Evolutionary conservation across 2,797 vertebrate genomes (phyloP), one percentile per base, ranked within the genome.

Genomic region (Syndactyla subalaris): DNA sequence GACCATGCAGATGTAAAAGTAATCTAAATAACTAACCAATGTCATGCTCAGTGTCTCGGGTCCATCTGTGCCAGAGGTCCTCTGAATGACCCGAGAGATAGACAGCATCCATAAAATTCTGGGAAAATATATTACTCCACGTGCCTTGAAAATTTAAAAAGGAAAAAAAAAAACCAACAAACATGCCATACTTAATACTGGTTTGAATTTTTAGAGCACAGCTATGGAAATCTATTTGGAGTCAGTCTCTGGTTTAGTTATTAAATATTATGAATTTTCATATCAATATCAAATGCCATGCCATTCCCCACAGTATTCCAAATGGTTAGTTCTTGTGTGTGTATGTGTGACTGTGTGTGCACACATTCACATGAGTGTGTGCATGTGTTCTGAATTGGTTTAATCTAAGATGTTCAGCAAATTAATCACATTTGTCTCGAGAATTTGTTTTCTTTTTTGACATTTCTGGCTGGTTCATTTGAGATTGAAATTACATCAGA

Each of bases 51-150:
- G 85, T 96, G 73, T 79, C 92, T 84, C 61, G 88, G 59, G 97
- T 92, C 93, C 96, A 97, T 34, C 89, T 94, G 38, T 97, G 98
- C 97, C 97, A 98, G 58, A 96, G 88, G 32, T 96, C 94, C 3
- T 93, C 93, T 39, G 97, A 96, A 82, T 96, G 92, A 51, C 95
- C 96, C 0, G 97, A 81, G n/a, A 98, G 94, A 59, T 98, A 96
- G 93, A 98, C 96, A 65, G 95, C 95, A 36, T 98, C 98, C 96
- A 98, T 96, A 87, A 98, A 88, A 90, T 82, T 98, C 10, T 95
- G 66, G 49, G 98, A 98, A 96, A 98, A 98, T 92, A 98, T 95
- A 78, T 98, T 98, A 85, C 98, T 98, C 98, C 98, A 98, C 14
- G 95, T 95, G n/a, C 97, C 98, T 98, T 92, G 43, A 57, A 93